Conservation (phyloP, 2,113 vertebrate genomes). For the Lontra canadensis region DNA sequence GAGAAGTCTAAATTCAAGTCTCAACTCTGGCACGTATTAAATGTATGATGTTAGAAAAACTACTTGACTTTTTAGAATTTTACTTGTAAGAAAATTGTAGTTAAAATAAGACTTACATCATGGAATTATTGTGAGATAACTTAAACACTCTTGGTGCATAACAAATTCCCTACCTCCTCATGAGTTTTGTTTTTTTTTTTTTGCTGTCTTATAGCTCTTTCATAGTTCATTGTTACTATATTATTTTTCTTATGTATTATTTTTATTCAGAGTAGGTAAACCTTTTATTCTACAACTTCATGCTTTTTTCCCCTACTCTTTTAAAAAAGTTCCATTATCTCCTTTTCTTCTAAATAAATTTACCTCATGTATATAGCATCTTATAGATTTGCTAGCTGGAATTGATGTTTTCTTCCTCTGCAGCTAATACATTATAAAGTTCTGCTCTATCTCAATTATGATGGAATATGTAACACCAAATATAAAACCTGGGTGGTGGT, state of each 20-base stretch:
- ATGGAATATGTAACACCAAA: neutral
- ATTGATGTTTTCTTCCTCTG: neutral
- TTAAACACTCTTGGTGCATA: neutral
- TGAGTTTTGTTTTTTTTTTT: neutral
- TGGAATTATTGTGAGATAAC: neutral
- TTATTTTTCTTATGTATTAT: neutral
- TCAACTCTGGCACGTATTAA: neutral
- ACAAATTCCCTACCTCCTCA: neutral
- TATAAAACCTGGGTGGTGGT: neutral
- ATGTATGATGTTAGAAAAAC: neutral
- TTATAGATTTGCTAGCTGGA: neutral
- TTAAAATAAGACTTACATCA: neutral
- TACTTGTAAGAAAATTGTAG: neutral
- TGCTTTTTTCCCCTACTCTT: neutral
- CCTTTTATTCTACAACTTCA: neutral
- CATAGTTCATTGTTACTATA: neutral
- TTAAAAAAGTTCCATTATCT: neutral
- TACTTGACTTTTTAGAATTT: constrained; percentile 41
- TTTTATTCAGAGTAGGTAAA: constrained; percentile 46
- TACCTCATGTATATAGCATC: neutral
- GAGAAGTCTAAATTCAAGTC: constrained; percentile 13
- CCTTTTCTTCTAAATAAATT: constrained; percentile 30
- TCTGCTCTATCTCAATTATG: neutral
- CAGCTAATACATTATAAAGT: neutral
- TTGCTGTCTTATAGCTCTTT: neutral